phyloP scores from a whole-genome alignment of 2,888 invertebrate species.

The Drosophila robusta region DNA sequence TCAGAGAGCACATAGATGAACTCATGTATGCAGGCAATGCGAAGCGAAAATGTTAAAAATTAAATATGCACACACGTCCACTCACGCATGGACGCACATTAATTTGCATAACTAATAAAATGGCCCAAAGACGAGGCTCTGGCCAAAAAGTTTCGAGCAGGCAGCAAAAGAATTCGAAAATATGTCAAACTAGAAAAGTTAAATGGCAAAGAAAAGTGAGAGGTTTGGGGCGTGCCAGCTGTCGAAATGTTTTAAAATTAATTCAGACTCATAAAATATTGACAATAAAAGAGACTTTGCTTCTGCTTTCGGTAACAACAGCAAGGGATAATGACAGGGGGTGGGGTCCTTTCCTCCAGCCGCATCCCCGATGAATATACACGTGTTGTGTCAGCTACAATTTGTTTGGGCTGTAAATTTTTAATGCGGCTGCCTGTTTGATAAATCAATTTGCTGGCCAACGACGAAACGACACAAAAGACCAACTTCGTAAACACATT shows the following conservation, averaged over 20 bases:
- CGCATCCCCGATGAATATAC: conserved; percentile 47
- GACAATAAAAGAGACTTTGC: conserved; percentile 56
- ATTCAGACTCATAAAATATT: conserved; percentile 80
- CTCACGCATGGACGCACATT: conserved; percentile 73
- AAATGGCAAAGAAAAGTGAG: conserved; percentile 58
- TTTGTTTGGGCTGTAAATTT: conserved; percentile 78
- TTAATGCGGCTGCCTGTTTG: conserved; percentile 71
- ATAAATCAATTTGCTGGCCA: conserved; percentile 71
- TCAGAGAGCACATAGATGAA: background rate
- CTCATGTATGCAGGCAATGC: conserved; percentile 1
- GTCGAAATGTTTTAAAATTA: conserved; percentile 74
- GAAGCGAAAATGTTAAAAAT: conserved; percentile 46
- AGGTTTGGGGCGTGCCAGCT: conserved; percentile 57
- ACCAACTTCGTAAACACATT: conserved; percentile 4
- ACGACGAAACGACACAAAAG: conserved; percentile 43
- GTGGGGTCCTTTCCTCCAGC: background rate
- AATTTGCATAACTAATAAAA: conserved; percentile 80
- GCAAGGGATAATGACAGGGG: conserved; percentile 15
- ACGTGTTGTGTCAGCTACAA: conserved; percentile 56
- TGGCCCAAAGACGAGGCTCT: conserved; percentile 15
- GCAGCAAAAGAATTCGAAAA: conserved; percentile 46
- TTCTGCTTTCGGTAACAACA: conserved; percentile 7
- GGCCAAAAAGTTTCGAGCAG: conserved; percentile 46
- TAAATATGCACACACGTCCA: conserved; percentile 68
- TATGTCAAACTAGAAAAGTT: conserved; percentile 75